phyloP scores from a whole-genome alignment of 2,113 vertebrate species.

The Phodopus roborovskii region DNA sequence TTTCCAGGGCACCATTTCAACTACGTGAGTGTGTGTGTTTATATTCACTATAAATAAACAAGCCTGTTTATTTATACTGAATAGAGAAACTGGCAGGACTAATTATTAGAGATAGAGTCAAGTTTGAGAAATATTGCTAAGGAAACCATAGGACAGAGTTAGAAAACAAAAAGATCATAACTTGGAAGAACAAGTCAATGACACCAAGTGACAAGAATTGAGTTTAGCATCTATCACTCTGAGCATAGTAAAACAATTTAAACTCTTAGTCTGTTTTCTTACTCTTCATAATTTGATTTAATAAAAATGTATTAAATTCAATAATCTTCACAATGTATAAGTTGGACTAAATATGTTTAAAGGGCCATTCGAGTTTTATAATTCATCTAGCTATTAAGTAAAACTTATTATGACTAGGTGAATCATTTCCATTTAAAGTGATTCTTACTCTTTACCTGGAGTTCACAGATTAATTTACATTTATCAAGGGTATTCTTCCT shows the following conservation, averaged over 20 bases:
- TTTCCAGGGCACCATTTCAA: conserved; percentile 43
- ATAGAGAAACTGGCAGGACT: neutral
- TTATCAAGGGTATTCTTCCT: neutral
- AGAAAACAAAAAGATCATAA: neutral
- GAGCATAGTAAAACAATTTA: neutral
- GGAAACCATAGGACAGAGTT: neutral
- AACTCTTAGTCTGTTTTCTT: neutral
- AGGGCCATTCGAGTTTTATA: neutral
- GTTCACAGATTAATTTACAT: neutral
- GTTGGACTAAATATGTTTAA: neutral
- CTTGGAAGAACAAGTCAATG: neutral
- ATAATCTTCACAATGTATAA: conserved; percentile 13
- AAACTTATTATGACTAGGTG: neutral
- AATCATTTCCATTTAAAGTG: conserved; percentile 37
- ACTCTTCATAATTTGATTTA: neutral
- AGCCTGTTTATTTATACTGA: neutral
- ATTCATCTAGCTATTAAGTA: conserved; percentile 26
- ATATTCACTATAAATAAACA: too few species aligned
- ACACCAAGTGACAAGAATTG: neutral
- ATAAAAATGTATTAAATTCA: conserved; percentile 2
- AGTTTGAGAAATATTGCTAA: neutral
- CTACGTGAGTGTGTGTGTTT: neutral
- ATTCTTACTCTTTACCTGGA: neutral
- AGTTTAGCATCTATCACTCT: neutral
- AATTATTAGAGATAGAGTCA: neutral